Evolutionary conservation across 2,797 vertebrate species (phyloP).

Genomic region (Tadarida brasiliensis): DNA sequence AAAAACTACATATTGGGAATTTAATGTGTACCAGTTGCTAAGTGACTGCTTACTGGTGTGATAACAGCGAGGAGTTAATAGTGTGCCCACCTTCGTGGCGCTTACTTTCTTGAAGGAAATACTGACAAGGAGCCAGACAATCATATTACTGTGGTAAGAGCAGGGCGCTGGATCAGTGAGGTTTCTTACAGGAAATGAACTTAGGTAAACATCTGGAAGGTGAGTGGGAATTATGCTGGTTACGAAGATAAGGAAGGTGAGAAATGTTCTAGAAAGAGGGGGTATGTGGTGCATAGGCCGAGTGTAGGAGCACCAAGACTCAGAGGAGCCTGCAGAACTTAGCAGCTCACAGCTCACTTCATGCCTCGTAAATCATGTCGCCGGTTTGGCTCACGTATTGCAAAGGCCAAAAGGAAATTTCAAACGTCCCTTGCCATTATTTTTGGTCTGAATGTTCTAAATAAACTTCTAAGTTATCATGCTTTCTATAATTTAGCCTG

Average conservation of each 20-base stretch:
- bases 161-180: background rate
- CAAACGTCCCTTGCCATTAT: background rate
- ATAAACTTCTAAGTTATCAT: background rate
- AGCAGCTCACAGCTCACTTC: rapidly evolving
- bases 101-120: background rate
- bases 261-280: background rate
- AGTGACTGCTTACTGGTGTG: background rate
- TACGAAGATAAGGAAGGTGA: background rate
- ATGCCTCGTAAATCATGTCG: background rate
- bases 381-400: background rate
- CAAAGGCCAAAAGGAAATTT: background rate
- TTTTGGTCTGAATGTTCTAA: background rate
- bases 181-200: background rate
- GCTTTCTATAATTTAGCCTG: conserved; percentile 29
- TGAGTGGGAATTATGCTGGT: background rate
- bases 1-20: background rate
- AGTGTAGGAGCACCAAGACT: background rate
- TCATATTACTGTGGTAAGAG: background rate
- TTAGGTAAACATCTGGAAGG: background rate
- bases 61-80: background rate
- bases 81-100: background rate
- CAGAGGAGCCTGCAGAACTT: background rate
- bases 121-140: background rate
- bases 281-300: background rate
- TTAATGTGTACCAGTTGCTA: background rate